A percentile compares a stretch with the other conserved stretches of the same genome.
These are phyloP conservation scores for Euzetes globulus DNA, from an alignment of 2,888 invertebrate species.

Conservation along the genomic window DNA sequence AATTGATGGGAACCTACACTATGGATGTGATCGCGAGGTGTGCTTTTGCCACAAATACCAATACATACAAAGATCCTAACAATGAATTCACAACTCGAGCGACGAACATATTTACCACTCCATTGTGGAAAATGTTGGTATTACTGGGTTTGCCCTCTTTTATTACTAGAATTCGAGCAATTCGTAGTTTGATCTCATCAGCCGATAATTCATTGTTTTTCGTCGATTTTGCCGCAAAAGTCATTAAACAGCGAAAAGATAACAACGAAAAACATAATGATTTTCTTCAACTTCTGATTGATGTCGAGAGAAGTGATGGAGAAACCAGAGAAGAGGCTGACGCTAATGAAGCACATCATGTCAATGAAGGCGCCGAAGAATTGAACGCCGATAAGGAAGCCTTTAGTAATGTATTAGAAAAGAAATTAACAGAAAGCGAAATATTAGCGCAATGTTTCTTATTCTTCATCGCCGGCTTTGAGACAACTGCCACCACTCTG, in stretches of 20 bases:
- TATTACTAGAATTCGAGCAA: neutral
- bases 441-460: slow-evolving; percentile 35
- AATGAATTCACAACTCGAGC: neutral
- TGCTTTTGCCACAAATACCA: slow-evolving; percentile 56
- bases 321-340: neutral
- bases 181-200: neutral
- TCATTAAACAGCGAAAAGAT: neutral
- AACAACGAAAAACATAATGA: neutral
- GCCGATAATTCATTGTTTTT: neutral
- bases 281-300: slow-evolving; percentile 24
- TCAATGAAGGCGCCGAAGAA: slow-evolving; percentile 6
- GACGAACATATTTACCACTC: neutral
- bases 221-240: neutral
- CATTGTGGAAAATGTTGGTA: neutral
- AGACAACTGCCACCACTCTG: slow-evolving; percentile 35
- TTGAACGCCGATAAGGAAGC: too few relatives aligned
- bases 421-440: slow-evolving; percentile 25
- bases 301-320: slow-evolving; percentile 16
- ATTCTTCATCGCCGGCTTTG: slow-evolving; percentile 35
- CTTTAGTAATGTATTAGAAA: neutral
- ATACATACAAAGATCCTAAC: slow-evolving; percentile 44
- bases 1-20: slow-evolving; percentile 47
- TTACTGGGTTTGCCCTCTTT: neutral
- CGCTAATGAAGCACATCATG: slow-evolving; percentile 12
- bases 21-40: slow-evolving; percentile 58